phyloP scores from a whole-genome alignment of 1,140 invertebrate species.

The Diorhabda carinulata region DNA sequence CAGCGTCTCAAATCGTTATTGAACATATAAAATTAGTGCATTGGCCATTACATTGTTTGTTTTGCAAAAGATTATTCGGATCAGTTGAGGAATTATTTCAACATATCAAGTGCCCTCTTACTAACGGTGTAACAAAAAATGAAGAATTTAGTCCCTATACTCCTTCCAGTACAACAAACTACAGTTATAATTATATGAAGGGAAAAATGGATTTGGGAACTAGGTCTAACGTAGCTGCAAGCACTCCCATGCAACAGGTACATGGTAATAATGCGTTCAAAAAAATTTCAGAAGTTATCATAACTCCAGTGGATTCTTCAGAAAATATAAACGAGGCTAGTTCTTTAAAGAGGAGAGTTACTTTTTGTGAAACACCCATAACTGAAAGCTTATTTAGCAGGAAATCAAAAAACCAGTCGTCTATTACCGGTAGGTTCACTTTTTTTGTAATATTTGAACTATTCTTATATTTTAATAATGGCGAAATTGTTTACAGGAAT shows the following conservation, averaged over 20 bases:
- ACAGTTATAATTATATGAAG: too few relatives aligned
- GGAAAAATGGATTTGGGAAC: too few relatives aligned
- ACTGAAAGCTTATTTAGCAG: constrained; percentile 9
- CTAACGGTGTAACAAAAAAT: constrained; percentile 19
- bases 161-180: neutral
- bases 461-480: neutral
- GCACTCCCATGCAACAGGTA: constrained; percentile 34
- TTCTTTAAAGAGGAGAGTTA: constrained; percentile 30
- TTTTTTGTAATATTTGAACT: neutral
- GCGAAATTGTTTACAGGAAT: too few relatives aligned
- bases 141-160: constrained; percentile 14
- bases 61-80: constrained; percentile 31
- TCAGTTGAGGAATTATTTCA: constrained; percentile 27
- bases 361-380: constrained; percentile 26
- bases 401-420: neutral
- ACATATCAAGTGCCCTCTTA: constrained; percentile 22
- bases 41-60: constrained; percentile 33
- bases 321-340: constrained; percentile 1
- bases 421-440: neutral
- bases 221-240: constrained; percentile 26
- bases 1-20: constrained; percentile 14
- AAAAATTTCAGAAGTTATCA: constrained; percentile 23
- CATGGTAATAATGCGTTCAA: constrained; percentile 18
- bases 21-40: constrained; percentile 29
- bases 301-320: constrained; percentile 29